A percentile compares a stretch with the other conserved stretches of the same genome.
These are phyloP conservation scores for Megalonaias nervosa DNA, from an alignment of 1,140 invertebrate genomes.

Conservation along the genomic window DNA sequence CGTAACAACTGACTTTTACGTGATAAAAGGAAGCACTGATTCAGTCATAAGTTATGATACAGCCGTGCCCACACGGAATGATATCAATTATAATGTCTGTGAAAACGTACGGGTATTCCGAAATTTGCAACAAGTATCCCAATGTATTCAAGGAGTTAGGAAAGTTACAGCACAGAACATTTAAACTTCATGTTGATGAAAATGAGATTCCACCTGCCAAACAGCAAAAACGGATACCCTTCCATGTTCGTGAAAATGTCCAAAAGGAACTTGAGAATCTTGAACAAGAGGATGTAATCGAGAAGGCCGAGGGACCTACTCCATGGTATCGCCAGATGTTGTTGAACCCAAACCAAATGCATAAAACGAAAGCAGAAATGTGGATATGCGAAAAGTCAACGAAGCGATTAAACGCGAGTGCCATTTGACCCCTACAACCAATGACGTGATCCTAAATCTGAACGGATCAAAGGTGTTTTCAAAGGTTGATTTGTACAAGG, in stretches of 20 bases:
- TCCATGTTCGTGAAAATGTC: conserved; percentile 24
- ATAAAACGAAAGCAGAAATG: conserved; percentile 47
- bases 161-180: conserved; percentile 37
- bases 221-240: conserved; percentile 20
- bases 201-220: conserved; percentile 35
- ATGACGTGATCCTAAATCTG: conserved; percentile 50
- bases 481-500: conserved; percentile 43
- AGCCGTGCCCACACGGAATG: too few species aligned
- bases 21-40: too few species aligned
- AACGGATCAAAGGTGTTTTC: conserved; percentile 35
- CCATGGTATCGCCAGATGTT: conserved; percentile 36
- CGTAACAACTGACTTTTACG: too few species aligned
- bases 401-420: conserved; percentile 43
- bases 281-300: conserved; percentile 31
- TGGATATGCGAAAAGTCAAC: conserved; percentile 54
- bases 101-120: too few species aligned
- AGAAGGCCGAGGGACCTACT: conserved; percentile 37
- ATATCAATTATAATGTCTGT: too few species aligned
- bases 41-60: too few species aligned
- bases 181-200: conserved; percentile 37
- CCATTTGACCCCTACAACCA: conserved; percentile 51
- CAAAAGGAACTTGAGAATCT: conserved; percentile 31
- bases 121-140: too few species aligned
- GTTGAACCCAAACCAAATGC: conserved; percentile 33
- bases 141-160: conserved; percentile 38